Percentiles rank a stretch among this genome's conserved stretches.
These are phyloP conservation scores for Pentalonia nigronervosa DNA, from an alignment of 1,140 invertebrate species.

Conservation along the genomic window DNA sequence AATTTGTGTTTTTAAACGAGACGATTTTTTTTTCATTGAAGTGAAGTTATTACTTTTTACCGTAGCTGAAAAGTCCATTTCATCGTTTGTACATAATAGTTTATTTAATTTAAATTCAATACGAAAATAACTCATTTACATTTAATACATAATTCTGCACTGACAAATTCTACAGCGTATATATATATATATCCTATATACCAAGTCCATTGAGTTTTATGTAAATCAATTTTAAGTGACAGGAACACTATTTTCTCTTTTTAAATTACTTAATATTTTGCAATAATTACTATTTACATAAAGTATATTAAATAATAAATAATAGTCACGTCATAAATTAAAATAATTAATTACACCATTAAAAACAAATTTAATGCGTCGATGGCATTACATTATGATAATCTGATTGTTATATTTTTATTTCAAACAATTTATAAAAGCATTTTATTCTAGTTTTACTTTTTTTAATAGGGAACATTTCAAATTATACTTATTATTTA, in stretches of 20 bases:
- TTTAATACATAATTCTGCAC: neutral
- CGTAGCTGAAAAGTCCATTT: neutral
- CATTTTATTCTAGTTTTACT: neutral
- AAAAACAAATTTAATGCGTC: neutral
- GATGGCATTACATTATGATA: neutral
- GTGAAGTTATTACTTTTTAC: neutral
- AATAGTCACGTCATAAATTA: neutral
- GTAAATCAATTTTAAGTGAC: neutral
- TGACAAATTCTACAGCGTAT: neutral
- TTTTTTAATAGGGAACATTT: no score
- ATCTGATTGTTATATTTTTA: neutral
- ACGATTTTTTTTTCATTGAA: neutral
- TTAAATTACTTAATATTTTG: neutral
- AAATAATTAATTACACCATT: neutral
- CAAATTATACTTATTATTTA: no score
- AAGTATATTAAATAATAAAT: neutral
- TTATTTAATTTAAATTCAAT: neutral
- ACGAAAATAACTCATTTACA: neutral
- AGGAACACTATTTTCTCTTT: neutral
- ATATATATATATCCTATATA: neutral
- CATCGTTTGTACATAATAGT: neutral
- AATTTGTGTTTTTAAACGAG: no score
- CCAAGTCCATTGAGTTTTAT: neutral
- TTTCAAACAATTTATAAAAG: neutral
- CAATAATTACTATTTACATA: neutral